Percentiles rank a stretch among this genome's conserved stretches.
phyloP scores from a whole-genome alignment of 2,888 invertebrate species.

The Parthenolecanium corni region DNA sequence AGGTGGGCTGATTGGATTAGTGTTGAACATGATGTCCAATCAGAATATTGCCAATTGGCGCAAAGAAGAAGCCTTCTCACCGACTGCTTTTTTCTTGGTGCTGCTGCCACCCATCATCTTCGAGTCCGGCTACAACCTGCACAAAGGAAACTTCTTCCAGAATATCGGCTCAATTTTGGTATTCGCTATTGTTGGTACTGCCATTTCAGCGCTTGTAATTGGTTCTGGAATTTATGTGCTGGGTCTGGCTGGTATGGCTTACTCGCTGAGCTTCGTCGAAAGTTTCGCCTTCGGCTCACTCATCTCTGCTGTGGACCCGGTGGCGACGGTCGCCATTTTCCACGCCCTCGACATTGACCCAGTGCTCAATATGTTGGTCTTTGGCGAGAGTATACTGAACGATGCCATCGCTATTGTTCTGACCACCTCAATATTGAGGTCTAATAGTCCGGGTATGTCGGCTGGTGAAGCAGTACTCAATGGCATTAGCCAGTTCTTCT shows the following conservation, averaged over 20 bases:
- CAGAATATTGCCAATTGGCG: conserved; percentile 88
- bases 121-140: conserved; percentile 96
- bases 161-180: conserved; percentile 97
- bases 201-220: conserved; percentile 91
- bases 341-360: conserved; percentile 95
- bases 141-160: conserved; percentile 88
- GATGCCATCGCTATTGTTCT: conserved; percentile 98
- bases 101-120: conserved; percentile 96
- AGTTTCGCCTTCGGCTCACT: conserved; percentile 97
- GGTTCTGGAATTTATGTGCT: conserved; percentile 91
- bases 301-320: conserved; percentile 98
- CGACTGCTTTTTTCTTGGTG: conserved; percentile 94
- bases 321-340: conserved; percentile 97
- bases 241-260: conserved; percentile 83
- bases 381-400: conserved; percentile 86
- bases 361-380: conserved; percentile 97
- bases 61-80: conserved; percentile 95
- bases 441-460: conserved; percentile 52
- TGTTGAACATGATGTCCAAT: conserved; percentile 77
- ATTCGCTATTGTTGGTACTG: conserved; percentile 94
- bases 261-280: conserved; percentile 84
- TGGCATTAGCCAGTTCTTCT: conserved; percentile 61
- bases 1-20: conserved; percentile 82
- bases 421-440: conserved; percentile 74
- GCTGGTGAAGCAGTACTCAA: conserved; percentile 76